Conservation (phyloP, 2,113 vertebrate genomes). For the Chloropsis cyanopogon region DNA sequence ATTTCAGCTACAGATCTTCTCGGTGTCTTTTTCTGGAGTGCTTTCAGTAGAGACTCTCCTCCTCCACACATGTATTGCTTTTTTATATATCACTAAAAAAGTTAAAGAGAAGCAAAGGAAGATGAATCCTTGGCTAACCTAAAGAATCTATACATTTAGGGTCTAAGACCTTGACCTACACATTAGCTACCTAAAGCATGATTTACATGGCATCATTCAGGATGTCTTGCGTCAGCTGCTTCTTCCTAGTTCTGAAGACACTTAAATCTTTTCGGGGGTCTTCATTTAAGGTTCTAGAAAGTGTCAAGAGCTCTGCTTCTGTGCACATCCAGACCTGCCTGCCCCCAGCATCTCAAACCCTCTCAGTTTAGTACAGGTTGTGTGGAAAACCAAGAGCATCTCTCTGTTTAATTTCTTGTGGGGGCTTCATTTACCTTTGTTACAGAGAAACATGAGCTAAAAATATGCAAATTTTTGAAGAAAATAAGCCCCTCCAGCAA, state of each 20-base stretch:
- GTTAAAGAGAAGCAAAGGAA: background rate
- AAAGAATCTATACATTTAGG: background rate
- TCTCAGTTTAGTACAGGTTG: background rate
- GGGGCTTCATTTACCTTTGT: background rate
- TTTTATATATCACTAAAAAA: background rate
- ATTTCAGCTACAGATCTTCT: background rate
- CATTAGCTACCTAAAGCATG: fast-evolving
- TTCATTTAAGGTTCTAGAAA: background rate
- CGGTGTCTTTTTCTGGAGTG: background rate
- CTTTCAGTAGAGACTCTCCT: background rate
- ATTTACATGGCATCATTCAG: background rate
- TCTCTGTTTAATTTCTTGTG: background rate
- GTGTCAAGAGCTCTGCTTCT: background rate
- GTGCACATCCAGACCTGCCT: background rate
- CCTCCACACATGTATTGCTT: background rate
- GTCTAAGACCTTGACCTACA: background rate
- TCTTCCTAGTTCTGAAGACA: background rate
- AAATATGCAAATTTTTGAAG: background rate
- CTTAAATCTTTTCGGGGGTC: background rate
- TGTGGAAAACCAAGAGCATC: background rate
- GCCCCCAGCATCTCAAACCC: background rate
- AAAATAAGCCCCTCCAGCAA: background rate
- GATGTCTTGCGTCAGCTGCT: background rate
- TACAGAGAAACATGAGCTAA: background rate
- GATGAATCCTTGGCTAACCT: background rate